Percentiles rank a stretch among this genome's conserved stretches.
phyloP scores from a whole-genome alignment of 2,113 vertebrate species.

The Zeus faber region DNA sequence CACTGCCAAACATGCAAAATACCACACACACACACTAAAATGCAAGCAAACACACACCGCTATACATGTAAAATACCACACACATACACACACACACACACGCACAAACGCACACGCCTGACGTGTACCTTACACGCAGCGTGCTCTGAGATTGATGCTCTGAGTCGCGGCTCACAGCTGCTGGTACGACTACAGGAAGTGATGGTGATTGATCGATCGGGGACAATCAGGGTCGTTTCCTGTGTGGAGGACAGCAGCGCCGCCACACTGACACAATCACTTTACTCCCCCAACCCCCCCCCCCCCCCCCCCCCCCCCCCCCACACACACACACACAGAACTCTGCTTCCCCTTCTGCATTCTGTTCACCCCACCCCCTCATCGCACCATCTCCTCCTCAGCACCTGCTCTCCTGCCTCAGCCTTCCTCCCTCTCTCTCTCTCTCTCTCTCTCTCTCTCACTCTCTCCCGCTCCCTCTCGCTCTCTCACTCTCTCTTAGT shows the following conservation, averaged over 20 bases:
- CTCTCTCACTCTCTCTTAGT: too few relatives aligned
- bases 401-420: too few relatives aligned
- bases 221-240: slow-evolving; percentile 44
- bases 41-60: too few relatives aligned
- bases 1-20: too few relatives aligned
- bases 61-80: too few relatives aligned
- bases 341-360: slow-evolving; percentile 7
- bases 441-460: too few relatives aligned
- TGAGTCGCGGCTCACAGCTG: slow-evolving; percentile 36
- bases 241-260: slow-evolving; percentile 35
- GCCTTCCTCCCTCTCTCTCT: too few relatives aligned
- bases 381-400: background rate
- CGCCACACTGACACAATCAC: slow-evolving; percentile 25
- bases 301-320: slow-evolving; percentile 18
- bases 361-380: background rate
- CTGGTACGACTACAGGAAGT: slow-evolving; percentile 36
- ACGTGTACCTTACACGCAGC: background rate
- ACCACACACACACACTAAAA: too few relatives aligned
- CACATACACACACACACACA: background rate
- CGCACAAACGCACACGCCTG: background rate
- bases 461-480: too few relatives aligned
- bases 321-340: background rate
- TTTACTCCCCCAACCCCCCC: slow-evolving; percentile 15
- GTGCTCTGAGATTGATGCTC: slow-evolving; percentile 27
- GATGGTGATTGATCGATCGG: slow-evolving; percentile 46